These are phyloP conservation scores for Diarsia rubi DNA, from an alignment of 2,888 invertebrate genomes.

Conservation along the genomic window DNA sequence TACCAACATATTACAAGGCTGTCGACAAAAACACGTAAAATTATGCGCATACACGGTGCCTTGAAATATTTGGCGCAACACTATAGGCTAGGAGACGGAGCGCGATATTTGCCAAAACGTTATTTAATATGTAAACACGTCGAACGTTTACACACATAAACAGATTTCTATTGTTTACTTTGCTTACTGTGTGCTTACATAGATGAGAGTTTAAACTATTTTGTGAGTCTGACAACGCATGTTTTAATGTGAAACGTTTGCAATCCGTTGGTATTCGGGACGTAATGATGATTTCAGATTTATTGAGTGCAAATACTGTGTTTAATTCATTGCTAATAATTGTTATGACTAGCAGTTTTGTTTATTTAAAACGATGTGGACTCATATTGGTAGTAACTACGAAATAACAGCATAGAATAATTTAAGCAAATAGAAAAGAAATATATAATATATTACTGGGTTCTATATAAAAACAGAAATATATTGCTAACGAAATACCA, in stretches of 20 bases:
- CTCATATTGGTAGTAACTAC: background rate
- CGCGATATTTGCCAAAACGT: slow-evolving; percentile 62
- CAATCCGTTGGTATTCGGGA: background rate
- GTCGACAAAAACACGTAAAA: slow-evolving; percentile 66
- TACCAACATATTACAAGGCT: slow-evolving; percentile 34
- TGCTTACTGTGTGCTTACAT: slow-evolving; percentile 45
- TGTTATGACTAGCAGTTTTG: background rate
- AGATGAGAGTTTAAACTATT: slow-evolving; percentile 59
- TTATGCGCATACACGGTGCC: slow-evolving; percentile 81
- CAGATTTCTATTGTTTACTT: slow-evolving; percentile 61
- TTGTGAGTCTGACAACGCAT: slow-evolving; percentile 19
- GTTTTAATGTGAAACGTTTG: slow-evolving; percentile 37
- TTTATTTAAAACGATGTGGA: background rate
- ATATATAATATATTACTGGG: background rate
- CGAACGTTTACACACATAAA: slow-evolving; percentile 60
- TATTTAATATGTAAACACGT: slow-evolving; percentile 64
- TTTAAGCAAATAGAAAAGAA: background rate
- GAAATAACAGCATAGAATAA: background rate
- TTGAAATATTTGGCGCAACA: slow-evolving; percentile 74
- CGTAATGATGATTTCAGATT: slow-evolving; percentile 19
- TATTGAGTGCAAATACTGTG: slow-evolving; percentile 34
- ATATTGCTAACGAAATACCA: background rate
- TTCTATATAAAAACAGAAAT: background rate
- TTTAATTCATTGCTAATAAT: slow-evolving; percentile 28
- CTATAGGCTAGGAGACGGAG: slow-evolving; percentile 60